phyloP scores from a whole-genome alignment of 2,888 invertebrate species.

The Caenorhabditis zanzibari region DNA sequence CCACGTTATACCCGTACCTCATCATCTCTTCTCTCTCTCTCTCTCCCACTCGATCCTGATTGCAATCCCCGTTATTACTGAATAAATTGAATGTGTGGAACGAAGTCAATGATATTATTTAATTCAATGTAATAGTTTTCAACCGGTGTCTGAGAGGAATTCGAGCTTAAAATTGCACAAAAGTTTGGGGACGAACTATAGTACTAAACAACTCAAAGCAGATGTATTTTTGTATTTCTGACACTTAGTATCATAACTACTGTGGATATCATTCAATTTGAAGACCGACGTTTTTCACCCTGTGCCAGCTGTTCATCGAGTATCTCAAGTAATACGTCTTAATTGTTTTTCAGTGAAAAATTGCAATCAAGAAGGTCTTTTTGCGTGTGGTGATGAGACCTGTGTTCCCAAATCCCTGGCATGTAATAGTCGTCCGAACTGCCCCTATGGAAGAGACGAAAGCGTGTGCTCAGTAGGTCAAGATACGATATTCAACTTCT shows the following conservation, averaged over 20 bases:
- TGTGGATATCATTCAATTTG: too few species aligned
- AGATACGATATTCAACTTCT: slow-evolving; percentile 64
- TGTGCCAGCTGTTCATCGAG: too few species aligned
- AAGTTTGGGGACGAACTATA: too few species aligned
- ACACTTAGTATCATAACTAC: too few species aligned
- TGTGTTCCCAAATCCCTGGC: slow-evolving; percentile 79
- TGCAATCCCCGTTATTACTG: slow-evolving; percentile 11
- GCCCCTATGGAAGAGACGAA: slow-evolving; percentile 81
- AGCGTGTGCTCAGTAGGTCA: slow-evolving; percentile 66
- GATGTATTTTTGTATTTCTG: too few species aligned
- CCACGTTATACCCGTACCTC: slow-evolving; percentile 31
- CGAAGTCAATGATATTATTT: neutral
- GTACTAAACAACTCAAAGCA: neutral
- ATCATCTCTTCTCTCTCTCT: slow-evolving; percentile 29
- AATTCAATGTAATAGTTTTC: neutral
- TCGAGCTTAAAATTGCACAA: slow-evolving; percentile 26
- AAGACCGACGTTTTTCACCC: too few species aligned
- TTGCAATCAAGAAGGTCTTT: slow-evolving; percentile 77
- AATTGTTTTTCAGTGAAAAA: slow-evolving; percentile 82
- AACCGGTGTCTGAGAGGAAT: slow-evolving; percentile 11
- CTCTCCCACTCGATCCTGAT: neutral
- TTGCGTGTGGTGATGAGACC: slow-evolving; percentile 82
- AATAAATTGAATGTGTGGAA: slow-evolving; percentile 7
- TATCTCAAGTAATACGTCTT: too few species aligned
- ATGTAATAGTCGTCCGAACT: slow-evolving; percentile 79